Percentiles rank a stretch among this genome's conserved stretches.
These are phyloP conservation scores for Oryzias woworae DNA, from an alignment of 2,113 vertebrate species.

Conservation along the genomic window DNA sequence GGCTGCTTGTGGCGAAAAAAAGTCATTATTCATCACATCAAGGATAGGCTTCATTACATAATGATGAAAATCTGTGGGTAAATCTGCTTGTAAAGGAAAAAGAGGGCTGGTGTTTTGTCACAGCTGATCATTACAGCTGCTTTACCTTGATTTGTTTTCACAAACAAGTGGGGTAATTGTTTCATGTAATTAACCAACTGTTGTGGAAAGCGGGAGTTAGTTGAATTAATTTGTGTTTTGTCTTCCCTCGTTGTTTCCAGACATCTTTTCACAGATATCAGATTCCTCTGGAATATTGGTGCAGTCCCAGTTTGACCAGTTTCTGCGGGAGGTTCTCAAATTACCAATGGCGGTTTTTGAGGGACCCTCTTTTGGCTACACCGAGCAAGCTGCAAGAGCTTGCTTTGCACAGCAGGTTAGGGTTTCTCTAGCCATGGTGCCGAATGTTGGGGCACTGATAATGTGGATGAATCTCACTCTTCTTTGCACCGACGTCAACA, in stretches of 20 bases:
- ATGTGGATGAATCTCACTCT: constrained; percentile 15
- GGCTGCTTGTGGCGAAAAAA: constrained; percentile 35
- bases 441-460: constrained; percentile 8
- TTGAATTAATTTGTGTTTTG: constrained; percentile 49
- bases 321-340: constrained; percentile 93
- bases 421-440: not conserved
- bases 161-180: constrained; percentile 67
- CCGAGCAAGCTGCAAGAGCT: constrained; percentile 89
- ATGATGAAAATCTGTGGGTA: constrained; percentile 53
- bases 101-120: constrained; percentile 33
- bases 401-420: constrained; percentile 95
- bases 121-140: constrained; percentile 50
- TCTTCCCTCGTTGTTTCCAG: constrained; percentile 67
- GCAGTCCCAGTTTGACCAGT: constrained; percentile 92
- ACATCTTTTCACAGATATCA: constrained; percentile 98
- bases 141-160: constrained; percentile 64
- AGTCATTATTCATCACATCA: constrained; percentile 59
- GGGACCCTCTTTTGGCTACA: constrained; percentile 97
- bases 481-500: constrained; percentile 66
- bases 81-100: constrained; percentile 17
- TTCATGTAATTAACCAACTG: constrained; percentile 66
- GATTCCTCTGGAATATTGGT: constrained; percentile 92
- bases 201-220: constrained; percentile 59
- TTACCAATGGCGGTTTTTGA: constrained; percentile 95
- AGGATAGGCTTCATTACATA: constrained; percentile 59